These are phyloP conservation scores for Nebria ingens DNA, from an alignment of 1,140 invertebrate species.

Conservation along the genomic window DNA sequence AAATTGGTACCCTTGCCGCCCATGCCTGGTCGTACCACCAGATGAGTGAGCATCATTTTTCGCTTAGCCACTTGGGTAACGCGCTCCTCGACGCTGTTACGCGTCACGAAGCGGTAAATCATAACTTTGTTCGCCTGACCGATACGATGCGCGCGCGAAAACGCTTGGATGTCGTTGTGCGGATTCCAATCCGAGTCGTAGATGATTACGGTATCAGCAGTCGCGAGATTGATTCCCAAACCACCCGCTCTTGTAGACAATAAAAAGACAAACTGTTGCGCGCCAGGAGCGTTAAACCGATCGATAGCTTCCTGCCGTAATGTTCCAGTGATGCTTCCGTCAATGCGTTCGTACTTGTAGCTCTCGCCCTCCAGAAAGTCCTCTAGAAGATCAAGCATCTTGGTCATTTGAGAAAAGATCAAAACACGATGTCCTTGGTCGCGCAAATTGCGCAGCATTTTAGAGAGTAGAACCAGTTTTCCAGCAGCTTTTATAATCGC, in stretches of 20 bases:
- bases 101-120: slow-evolving; percentile 99
- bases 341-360: slow-evolving; percentile 98
- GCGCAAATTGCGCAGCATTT: slow-evolving; percentile 88
- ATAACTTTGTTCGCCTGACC: slow-evolving; percentile 99
- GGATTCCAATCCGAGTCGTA: too few species aligned
- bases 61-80: slow-evolving; percentile 90
- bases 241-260: slow-evolving; percentile 96
- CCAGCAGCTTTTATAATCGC: slow-evolving; percentile 90
- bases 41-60: slow-evolving; percentile 99
- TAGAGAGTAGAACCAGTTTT: slow-evolving; percentile 88
- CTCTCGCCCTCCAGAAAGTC: slow-evolving; percentile 96
- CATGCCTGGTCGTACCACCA: slow-evolving; percentile 90
- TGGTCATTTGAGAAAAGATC: slow-evolving; percentile 99
- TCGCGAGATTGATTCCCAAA: slow-evolving; percentile 97
- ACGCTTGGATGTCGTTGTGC: slow-evolving; percentile 99
- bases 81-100: slow-evolving; percentile 96
- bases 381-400: slow-evolving; percentile 98
- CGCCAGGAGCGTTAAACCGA: slow-evolving; percentile 79
- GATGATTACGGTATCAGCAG: too few species aligned
- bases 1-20: slow-evolving; percentile 91
- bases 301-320: slow-evolving; percentile 97
- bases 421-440: slow-evolving; percentile 91
- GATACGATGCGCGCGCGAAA: slow-evolving; percentile 97
- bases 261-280: slow-evolving; percentile 94
- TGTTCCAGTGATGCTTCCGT: slow-evolving; percentile 94